These are phyloP conservation scores for Triops longicaudatus DNA, from an alignment of 1,140 invertebrate species.

Conservation along the genomic window DNA sequence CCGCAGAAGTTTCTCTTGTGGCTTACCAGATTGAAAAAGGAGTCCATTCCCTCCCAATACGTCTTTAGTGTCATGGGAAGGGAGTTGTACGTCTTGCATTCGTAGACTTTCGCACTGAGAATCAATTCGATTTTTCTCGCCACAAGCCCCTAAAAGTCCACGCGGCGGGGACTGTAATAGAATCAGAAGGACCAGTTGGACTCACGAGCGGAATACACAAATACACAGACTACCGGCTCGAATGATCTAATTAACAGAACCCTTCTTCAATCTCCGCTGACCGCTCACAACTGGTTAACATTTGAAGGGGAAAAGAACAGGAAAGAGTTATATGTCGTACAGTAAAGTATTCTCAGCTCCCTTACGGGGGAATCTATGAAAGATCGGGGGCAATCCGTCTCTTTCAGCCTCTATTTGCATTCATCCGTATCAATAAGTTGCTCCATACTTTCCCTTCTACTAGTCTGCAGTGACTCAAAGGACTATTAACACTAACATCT, in stretches of 20 bases:
- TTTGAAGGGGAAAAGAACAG: neutral
- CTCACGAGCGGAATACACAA: neutral
- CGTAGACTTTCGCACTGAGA: neutral
- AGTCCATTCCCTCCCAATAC: neutral
- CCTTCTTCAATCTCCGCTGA: slow-evolving; percentile 7
- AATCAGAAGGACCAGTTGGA: neutral
- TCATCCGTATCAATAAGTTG: neutral
- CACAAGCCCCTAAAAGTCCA: neutral
- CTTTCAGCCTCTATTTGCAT: neutral
- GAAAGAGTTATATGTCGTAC: neutral
- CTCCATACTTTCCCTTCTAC: neutral
- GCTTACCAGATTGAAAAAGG: slow-evolving; percentile 6
- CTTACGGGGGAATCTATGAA: neutral
- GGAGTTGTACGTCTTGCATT: neutral
- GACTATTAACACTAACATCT: neutral
- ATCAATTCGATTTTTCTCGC: neutral
- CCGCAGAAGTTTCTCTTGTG: neutral
- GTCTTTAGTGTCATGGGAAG: neutral
- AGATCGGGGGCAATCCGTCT: neutral
- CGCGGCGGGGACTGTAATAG: neutral
- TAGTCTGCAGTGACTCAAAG: neutral
- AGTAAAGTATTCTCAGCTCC: neutral
- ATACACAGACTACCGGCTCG: neutral
- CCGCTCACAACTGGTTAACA: neutral
- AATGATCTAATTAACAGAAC: neutral